A percentile compares a stretch with the other conserved stretches of the same genome.
These are phyloP conservation scores for Chrysopilus asiliformis DNA, from an alignment of 2,888 invertebrate species.

Conservation along the genomic window DNA sequence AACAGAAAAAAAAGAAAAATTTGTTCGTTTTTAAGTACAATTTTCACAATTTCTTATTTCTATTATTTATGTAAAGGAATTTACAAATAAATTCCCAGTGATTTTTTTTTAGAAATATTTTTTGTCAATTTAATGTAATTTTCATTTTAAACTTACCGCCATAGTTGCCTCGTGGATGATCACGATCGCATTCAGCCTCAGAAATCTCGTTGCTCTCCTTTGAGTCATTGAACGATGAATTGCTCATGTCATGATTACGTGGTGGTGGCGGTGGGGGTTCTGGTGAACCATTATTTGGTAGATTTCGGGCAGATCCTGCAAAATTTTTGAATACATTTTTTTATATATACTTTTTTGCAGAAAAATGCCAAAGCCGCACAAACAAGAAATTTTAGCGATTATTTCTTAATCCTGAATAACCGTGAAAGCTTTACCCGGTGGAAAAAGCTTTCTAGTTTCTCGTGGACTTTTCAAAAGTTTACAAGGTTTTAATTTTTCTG, in stretches of 20 bases:
- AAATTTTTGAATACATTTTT: constrained; percentile 1
- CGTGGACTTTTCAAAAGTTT: no score
- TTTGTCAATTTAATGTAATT: background rate
- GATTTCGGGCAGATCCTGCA: constrained; percentile 33
- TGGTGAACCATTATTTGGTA: constrained; percentile 43
- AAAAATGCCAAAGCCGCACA: background rate
- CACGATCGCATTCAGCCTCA: constrained; percentile 84
- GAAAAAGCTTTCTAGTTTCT: no score
- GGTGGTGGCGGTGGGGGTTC: constrained; percentile 63
- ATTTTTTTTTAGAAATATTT: no score
- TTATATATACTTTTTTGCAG: background rate
- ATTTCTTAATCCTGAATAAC: background rate
- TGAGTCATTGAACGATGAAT: constrained; percentile 79
- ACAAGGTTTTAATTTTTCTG: no score
- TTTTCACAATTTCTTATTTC: no score
- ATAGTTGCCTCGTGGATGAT: constrained; percentile 63
- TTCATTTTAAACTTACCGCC: constrained; percentile 49
- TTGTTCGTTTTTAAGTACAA: no score
- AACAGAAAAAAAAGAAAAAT: no score
- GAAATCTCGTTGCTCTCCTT: constrained; percentile 91
- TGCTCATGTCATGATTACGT: constrained; percentile 68
- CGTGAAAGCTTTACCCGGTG: background rate
- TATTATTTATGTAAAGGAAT: no score
- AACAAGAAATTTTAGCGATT: background rate
- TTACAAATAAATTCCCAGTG: no score